Evolutionary conservation across 1,140 invertebrate genomes (phyloP).

Genomic region (Calliopsis andreniformis): DNA sequence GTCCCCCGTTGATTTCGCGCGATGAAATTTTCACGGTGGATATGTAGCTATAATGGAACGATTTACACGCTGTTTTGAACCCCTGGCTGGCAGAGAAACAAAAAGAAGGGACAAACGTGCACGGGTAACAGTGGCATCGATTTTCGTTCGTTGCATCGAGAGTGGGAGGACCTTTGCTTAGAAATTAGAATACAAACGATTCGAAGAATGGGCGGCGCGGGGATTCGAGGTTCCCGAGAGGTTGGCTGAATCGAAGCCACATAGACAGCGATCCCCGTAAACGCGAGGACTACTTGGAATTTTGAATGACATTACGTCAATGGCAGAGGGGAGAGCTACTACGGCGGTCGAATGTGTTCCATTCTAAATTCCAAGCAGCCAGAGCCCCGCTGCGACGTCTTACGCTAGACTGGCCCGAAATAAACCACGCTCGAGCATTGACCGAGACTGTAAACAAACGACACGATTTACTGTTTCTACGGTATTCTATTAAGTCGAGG

Average conservation of each 20-base stretch:
- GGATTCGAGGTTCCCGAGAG: no score
- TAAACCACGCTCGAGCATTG: slow-evolving; percentile 12
- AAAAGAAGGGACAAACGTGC: no score
- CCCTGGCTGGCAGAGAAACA: no score
- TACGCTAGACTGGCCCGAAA: neutral
- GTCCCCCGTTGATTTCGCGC: no score
- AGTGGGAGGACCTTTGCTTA: neutral
- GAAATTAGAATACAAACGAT: slow-evolving; percentile 18
- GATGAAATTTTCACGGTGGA: no score
- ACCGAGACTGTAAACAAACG: slow-evolving; percentile 22
- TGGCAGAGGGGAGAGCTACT: slow-evolving; percentile 2
- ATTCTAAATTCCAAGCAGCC: neutral
- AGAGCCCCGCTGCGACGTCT: neutral
- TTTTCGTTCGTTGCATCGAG: no score
- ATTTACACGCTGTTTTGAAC: no score
- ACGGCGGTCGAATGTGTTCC: slow-evolving; percentile 9
- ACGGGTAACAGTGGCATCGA: no score
- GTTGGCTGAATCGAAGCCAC: neutral
- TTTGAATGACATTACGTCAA: slow-evolving; percentile 18
- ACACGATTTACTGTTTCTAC: neutral
- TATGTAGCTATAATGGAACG: no score
- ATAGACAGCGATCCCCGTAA: neutral
- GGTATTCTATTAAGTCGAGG: neutral
- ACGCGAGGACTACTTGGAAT: slow-evolving; percentile 1
- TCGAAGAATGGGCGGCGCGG: neutral